Percentiles rank a stretch among this genome's conserved stretches.
Conservation (phyloP, 2,888 invertebrate species). For the Limnephilus lunatus region DNA sequence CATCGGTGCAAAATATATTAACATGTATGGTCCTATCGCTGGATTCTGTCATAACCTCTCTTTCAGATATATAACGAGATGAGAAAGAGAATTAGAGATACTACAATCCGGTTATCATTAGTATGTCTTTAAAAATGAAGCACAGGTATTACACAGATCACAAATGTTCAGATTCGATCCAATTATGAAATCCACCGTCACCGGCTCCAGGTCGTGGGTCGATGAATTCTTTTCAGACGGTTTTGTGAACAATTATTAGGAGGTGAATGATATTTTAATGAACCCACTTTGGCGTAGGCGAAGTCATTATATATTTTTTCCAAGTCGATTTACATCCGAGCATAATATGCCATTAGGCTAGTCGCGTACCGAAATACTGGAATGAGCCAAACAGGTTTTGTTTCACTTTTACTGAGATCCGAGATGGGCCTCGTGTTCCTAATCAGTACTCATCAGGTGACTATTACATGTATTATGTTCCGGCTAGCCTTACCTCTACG, state of each 20-base stretch:
- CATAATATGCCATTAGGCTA: slow-evolving; percentile 23
- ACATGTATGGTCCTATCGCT: background rate
- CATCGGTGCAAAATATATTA: background rate
- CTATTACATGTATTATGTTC: background rate
- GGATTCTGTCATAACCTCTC: background rate
- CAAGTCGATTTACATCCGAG: background rate
- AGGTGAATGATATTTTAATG: slow-evolving; percentile 41
- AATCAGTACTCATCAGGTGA: slow-evolving; percentile 12
- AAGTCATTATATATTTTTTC: slow-evolving; percentile 46
- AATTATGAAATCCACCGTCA: background rate
- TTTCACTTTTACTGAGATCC: slow-evolving; percentile 29
- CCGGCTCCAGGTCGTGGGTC: slow-evolving; percentile 22
- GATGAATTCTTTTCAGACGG: slow-evolving; percentile 26
- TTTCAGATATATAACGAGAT: too few species aligned
- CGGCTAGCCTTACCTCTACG: background rate
- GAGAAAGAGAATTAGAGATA: too few species aligned
- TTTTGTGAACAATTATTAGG: slow-evolving; percentile 31
- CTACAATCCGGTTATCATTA: too few species aligned
- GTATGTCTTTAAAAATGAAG: background rate
- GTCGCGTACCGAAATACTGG: slow-evolving; percentile 6
- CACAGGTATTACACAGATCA: background rate
- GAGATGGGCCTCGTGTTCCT: background rate
- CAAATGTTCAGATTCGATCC: slow-evolving; percentile 23
- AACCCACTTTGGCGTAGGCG: slow-evolving; percentile 27
- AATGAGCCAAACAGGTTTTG: slow-evolving; percentile 26